These are phyloP conservation scores for Drosophila lacertosa DNA, from an alignment of 1,140 invertebrate species.

Conservation along the genomic window DNA sequence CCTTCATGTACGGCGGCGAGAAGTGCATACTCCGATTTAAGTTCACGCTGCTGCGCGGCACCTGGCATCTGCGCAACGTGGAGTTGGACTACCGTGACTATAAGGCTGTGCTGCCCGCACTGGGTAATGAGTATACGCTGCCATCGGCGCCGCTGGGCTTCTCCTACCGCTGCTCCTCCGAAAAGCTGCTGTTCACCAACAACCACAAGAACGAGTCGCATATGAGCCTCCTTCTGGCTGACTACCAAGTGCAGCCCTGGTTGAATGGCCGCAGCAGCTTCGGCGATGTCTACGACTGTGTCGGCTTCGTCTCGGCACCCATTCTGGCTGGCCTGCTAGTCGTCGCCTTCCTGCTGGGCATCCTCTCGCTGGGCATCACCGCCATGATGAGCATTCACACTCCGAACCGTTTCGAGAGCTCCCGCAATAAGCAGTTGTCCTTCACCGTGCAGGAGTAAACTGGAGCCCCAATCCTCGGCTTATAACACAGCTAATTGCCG, in stretches of 20 bases:
- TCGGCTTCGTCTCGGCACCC: constrained; percentile 94
- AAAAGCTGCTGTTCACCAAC: constrained; percentile 84
- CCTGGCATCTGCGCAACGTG: constrained; percentile 85
- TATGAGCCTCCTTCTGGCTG: constrained; percentile 80
- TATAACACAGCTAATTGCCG: background rate
- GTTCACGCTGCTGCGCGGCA: constrained; percentile 79
- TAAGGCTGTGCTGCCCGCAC: constrained; percentile 64
- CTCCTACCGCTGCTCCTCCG: constrained; percentile 85
- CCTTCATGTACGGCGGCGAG: constrained; percentile 65
- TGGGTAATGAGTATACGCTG: constrained; percentile 67
- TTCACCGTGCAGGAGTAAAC: constrained; percentile 91
- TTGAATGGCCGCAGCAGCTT: constrained; percentile 86
- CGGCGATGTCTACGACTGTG: constrained; percentile 92
- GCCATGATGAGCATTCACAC: constrained; percentile 98
- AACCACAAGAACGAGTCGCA: constrained; percentile 73
- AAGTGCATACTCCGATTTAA: constrained; percentile 75
- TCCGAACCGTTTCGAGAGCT: constrained; percentile 99
- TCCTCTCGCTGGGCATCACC: constrained; percentile 91
- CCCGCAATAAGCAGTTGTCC: constrained; percentile 96
- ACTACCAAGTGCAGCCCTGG: constrained; percentile 86
- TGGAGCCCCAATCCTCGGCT: background rate
- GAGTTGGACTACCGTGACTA: constrained; percentile 84
- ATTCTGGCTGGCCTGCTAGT: constrained; percentile 97
- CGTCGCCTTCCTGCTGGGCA: constrained; percentile 89
- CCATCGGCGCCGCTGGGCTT: constrained; percentile 85